Evolutionary conservation across 2,113 vertebrate genomes (phyloP).

Genomic region (Pedetes capensis): DNA sequence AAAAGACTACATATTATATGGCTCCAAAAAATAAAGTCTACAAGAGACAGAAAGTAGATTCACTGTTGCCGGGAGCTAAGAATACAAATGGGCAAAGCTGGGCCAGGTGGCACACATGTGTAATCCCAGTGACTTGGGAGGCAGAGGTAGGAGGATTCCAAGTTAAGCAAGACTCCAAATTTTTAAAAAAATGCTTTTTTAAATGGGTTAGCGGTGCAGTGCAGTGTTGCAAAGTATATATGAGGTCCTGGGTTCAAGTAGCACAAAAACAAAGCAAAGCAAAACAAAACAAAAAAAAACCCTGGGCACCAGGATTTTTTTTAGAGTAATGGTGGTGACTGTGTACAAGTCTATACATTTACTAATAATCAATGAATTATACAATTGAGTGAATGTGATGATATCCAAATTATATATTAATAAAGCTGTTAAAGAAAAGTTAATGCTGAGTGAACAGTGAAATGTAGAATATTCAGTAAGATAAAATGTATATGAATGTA

Average conservation of each 20-base stretch:
- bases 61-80: not conserved
- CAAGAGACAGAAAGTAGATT: not conserved
- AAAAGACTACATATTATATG: not conserved
- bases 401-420: not conserved
- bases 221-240: too few species aligned
- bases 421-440: not conserved
- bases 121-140: too few species aligned
- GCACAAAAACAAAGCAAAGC: too few species aligned
- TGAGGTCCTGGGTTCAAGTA: too few species aligned
- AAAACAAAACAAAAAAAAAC: too few species aligned
- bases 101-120: too few species aligned
- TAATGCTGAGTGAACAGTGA: not conserved
- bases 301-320: not conserved
- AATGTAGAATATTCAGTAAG: not conserved
- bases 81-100: not conserved
- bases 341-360: not conserved
- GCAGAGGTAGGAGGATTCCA: too few species aligned
- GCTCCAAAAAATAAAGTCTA: not conserved
- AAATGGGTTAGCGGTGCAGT: too few species aligned
- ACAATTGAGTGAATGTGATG: not conserved
- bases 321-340: not conserved
- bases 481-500: not conserved
- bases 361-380: not conserved
- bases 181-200: too few species aligned
- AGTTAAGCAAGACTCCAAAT: too few species aligned